Evolutionary conservation across 1,140 invertebrate species (phyloP).

Genomic region (Lepidurus arcticus): DNA sequence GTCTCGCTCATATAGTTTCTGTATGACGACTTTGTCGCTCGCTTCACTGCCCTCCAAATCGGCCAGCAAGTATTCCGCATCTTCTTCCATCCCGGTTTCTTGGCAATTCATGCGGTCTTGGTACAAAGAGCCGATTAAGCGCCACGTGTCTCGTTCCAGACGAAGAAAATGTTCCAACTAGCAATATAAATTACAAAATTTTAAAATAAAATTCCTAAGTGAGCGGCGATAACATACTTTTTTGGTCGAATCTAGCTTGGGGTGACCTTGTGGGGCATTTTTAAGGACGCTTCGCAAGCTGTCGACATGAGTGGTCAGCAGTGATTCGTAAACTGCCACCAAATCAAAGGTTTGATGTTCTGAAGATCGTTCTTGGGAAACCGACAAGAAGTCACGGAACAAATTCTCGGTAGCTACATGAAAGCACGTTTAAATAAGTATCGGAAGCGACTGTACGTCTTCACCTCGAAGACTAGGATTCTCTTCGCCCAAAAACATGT

Average conservation of each 20-base stretch:
- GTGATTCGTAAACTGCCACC: conserved; percentile 46
- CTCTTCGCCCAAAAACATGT: neutral
- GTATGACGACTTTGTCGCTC: conserved; percentile 59
- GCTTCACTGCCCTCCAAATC: conserved; percentile 43
- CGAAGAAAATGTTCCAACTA: conserved; percentile 41
- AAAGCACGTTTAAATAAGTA: neutral
- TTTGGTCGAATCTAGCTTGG: conserved; percentile 34
- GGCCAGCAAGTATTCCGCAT: conserved; percentile 47
- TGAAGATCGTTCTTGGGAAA: conserved; percentile 50
- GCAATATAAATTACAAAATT: conserved; percentile 20
- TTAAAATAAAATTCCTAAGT: conserved; percentile 21
- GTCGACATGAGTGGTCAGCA: conserved; percentile 28
- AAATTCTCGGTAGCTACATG: conserved; percentile 38
- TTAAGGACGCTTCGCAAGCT: conserved; percentile 30
- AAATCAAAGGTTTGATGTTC: conserved; percentile 53
- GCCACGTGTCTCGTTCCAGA: conserved; percentile 71
- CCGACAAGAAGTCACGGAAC: conserved; percentile 55
- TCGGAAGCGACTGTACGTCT: neutral
- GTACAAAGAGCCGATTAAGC: conserved; percentile 70
- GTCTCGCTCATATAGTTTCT: conserved; percentile 58
- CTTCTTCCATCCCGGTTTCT: conserved; percentile 45
- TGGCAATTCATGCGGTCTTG: conserved; percentile 58
- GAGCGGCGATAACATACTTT: conserved; percentile 40
- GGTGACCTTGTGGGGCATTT: conserved; percentile 24
- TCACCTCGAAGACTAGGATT: neutral